Evolutionary conservation across 2,113 vertebrate genomes (phyloP).

Genomic region (Pseudopipra pipra): DNA sequence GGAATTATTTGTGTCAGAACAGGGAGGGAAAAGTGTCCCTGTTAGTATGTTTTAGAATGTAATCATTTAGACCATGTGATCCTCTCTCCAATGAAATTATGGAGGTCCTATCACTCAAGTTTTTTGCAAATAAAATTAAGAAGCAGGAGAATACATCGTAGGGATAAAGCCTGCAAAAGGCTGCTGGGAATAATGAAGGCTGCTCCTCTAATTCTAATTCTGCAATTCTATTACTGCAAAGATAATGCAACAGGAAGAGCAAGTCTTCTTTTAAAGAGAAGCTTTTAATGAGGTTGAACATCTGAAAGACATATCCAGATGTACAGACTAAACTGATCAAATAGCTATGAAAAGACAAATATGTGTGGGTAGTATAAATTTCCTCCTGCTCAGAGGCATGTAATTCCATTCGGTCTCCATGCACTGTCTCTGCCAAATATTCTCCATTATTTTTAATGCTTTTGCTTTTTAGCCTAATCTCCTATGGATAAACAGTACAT

Average conservation of each 20-base stretch:
- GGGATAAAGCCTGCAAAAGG: neutral
- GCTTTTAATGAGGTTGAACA: conserved; percentile 33
- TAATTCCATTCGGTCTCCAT: neutral
- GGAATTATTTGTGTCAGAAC: neutral
- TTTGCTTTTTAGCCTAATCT: neutral
- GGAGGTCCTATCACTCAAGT: neutral
- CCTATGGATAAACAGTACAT: neutral
- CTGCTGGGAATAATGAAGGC: neutral
- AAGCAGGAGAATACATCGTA: neutral
- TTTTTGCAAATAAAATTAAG: neutral
- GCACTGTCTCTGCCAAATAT: neutral
- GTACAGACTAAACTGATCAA: neutral
- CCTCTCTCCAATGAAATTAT: neutral
- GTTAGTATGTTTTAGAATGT: neutral
- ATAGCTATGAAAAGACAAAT: conserved; percentile 9
- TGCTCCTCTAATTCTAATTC: conserved; percentile 18
- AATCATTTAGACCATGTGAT: neutral
- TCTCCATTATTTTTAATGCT: neutral
- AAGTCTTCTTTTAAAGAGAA: conserved; percentile 10
- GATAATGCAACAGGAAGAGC: neutral
- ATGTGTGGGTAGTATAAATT: neutral
- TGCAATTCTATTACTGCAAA: conserved; percentile 27
- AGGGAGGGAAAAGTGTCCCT: neutral
- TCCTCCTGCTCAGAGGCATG: neutral
- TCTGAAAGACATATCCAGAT: conserved; percentile 30